These are phyloP conservation scores for Philotrypesis tridentata DNA, from an alignment of 1,140 invertebrate genomes.

Conservation along the genomic window DNA sequence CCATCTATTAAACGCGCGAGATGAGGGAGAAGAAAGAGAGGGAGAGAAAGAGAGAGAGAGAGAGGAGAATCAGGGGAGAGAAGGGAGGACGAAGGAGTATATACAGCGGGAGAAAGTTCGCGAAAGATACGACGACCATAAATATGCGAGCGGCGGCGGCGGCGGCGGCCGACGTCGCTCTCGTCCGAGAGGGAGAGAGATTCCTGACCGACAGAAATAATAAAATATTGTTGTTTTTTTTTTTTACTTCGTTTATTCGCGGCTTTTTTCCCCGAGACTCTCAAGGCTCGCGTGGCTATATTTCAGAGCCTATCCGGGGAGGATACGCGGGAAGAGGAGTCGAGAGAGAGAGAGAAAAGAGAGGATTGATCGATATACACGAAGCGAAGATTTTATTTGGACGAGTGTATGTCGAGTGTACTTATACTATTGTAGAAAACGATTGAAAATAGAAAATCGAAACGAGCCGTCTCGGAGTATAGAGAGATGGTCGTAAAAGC, in stretches of 20 bases:
- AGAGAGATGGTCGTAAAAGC: no score
- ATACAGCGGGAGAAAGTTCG: conserved; percentile 42
- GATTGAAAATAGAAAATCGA: no score
- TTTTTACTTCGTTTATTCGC: conserved; percentile 48
- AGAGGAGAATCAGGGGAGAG: conserved; percentile 47
- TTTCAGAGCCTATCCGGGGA: neutral
- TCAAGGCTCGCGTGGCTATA: neutral
- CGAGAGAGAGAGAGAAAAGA: no score
- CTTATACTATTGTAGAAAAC: no score
- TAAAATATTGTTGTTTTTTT: conserved; percentile 48
- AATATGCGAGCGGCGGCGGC: conserved; percentile 69
- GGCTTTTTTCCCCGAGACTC: conserved; percentile 17
- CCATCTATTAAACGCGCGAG: conserved; percentile 68
- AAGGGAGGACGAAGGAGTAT: no score
- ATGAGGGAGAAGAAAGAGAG: conserved; percentile 42
- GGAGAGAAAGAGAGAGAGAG: conserved; percentile 38
- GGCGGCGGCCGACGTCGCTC: conserved; percentile 62
- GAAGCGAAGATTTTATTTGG: neutral
- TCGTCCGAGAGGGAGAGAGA: conserved; percentile 63
- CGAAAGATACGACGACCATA: conserved; percentile 70
- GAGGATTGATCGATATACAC: neutral
- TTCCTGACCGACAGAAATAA: conserved; percentile 64
- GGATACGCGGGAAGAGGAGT: no score
- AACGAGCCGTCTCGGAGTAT: no score
- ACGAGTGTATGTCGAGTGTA: no score